Conservation (phyloP, 2,113 vertebrate species). For the Mirza zaza region DNA sequence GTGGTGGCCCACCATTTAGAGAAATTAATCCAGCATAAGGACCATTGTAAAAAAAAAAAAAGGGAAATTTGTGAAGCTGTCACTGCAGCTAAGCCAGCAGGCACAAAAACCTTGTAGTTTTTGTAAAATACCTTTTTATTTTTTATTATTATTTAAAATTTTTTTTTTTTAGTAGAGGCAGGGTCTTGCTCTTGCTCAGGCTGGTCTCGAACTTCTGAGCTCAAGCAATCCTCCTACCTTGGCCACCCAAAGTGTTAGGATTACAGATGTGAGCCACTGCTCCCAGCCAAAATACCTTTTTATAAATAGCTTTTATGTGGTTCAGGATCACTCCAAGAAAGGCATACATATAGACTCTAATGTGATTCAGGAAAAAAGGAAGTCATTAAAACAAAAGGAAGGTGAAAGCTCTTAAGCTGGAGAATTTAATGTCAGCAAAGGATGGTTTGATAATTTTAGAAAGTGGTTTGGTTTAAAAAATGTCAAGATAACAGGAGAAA, state of each 20-base stretch:
- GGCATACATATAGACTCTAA: background rate
- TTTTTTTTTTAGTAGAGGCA: no score
- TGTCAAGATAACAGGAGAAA: background rate
- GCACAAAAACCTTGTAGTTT: background rate
- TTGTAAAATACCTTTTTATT: background rate
- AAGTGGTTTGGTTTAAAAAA: background rate
- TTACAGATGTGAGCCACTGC: no score
- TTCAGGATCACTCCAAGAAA: background rate
- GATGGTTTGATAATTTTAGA: background rate
- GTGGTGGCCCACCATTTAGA: background rate
- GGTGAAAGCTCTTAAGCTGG: background rate
- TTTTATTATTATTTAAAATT: no score
- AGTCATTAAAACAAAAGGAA: background rate
- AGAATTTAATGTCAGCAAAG: background rate
- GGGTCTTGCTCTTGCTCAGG: no score
- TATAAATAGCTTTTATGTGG: background rate
- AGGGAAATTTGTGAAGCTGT: background rate
- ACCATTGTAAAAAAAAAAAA: background rate
- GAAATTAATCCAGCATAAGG: background rate
- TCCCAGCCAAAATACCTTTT: background rate
- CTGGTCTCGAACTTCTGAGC: no score
- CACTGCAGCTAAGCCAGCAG: background rate
- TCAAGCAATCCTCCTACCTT: no score
- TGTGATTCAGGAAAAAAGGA: background rate
- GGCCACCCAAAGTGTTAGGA: no score